Percentiles rank a stretch among this genome's conserved stretches.
phyloP scores from a whole-genome alignment of 1,140 invertebrate genomes.

The Drosophila serrata region DNA sequence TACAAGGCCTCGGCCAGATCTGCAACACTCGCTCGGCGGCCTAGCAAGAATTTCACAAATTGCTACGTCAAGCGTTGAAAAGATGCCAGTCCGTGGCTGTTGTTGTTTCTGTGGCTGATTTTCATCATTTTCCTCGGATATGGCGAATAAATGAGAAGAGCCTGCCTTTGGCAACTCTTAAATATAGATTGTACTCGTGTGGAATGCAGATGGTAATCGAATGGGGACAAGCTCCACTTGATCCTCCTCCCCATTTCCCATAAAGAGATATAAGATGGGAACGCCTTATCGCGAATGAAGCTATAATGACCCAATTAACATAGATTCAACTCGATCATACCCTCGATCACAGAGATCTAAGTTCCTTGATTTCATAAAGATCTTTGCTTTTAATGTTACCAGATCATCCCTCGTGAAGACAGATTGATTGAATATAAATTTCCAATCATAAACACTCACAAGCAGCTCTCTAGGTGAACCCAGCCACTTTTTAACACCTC shows the following conservation, averaged over 20 bases:
- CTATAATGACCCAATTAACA: conserved; percentile 2
- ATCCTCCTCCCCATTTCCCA: neutral
- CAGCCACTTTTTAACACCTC: conserved; percentile 37
- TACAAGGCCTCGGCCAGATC: conserved; percentile 21
- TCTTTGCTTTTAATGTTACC: neutral
- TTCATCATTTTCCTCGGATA: conserved; percentile 42
- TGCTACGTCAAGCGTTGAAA: conserved; percentile 82
- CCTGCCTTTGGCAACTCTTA: conserved; percentile 20
- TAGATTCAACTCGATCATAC: conserved; percentile 1
- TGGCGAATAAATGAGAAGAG: conserved; percentile 43
- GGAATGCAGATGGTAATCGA: conserved; percentile 39
- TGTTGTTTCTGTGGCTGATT: conserved; percentile 28
- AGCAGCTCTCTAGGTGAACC: neutral
- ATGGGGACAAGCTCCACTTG: conserved; percentile 24
- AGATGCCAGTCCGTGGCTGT: conserved; percentile 56
- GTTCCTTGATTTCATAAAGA: neutral
- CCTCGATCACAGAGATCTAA: neutral
- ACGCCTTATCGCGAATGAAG: conserved; percentile 7
- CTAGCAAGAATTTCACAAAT: conserved; percentile 77
- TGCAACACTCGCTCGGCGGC: conserved; percentile 22
- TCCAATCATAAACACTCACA: neutral
- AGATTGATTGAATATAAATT: neutral
- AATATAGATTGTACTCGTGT: conserved; percentile 26
- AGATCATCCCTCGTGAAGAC: no score
- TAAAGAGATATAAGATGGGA: neutral